phyloP scores from a whole-genome alignment of 2,797 vertebrate species.

The Leptatherina wallacei region DNA sequence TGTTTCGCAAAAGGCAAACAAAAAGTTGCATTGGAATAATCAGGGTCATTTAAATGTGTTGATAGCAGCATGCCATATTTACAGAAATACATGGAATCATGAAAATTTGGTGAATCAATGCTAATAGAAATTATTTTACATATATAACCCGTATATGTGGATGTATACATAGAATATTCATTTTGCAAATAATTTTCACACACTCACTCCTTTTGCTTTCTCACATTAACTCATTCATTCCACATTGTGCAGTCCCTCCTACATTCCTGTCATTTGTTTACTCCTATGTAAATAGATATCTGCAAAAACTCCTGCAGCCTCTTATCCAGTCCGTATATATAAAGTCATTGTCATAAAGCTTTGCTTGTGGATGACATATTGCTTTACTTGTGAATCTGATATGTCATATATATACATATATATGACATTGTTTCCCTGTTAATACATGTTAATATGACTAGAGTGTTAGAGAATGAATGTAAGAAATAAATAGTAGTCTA shows the following conservation, averaged over 20 bases:
- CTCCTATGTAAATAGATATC: constrained; percentile 79
- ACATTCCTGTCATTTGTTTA: constrained; percentile 68
- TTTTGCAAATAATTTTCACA: constrained; percentile 34
- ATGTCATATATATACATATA: constrained; percentile 21
- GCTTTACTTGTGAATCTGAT: constrained; percentile 71
- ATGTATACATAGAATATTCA: constrained; percentile 22
- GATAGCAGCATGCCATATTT: constrained; percentile 57
- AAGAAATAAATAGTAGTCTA: constrained; percentile 85
- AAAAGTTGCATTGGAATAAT: constrained; percentile 22
- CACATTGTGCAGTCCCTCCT: constrained; percentile 57
- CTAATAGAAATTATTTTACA: constrained; percentile 1
- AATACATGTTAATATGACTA: constrained; percentile 88
- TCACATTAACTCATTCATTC: constrained; percentile 41
- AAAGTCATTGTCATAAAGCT: constrained; percentile 78
- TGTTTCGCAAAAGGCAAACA: constrained; percentile 21
- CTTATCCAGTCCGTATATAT: constrained; percentile 71
- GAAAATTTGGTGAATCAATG: constrained; percentile 43
- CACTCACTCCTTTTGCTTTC: constrained; percentile 3
- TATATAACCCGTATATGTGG: constrained; percentile 5
- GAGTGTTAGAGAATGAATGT: constrained; percentile 88
- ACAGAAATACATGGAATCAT: constrained; percentile 57
- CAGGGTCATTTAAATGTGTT: constrained; percentile 32
- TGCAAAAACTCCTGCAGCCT: constrained; percentile 58
- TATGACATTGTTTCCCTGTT: constrained; percentile 77
- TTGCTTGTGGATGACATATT: constrained; percentile 79